Conservation (phyloP, 2,888 invertebrate species). For the Noctuana brunneofusca region DNA sequence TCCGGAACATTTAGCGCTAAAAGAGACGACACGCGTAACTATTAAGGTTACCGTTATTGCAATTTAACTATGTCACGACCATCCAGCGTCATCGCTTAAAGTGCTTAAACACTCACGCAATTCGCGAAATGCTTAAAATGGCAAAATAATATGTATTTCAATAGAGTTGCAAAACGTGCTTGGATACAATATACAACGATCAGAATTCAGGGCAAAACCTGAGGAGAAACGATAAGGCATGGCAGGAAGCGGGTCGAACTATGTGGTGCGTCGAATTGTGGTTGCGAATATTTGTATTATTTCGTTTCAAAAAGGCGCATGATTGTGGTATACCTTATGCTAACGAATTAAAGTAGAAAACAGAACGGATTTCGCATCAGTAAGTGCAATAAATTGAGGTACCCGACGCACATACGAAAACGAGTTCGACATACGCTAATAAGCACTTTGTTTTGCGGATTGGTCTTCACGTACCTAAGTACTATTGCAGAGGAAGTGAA, state of each 20-base stretch:
- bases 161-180: conserved; percentile 39
- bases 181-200: conserved; percentile 38
- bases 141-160: conserved; percentile 18
- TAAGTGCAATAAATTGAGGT: conserved; percentile 21
- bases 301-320: conserved; percentile 1
- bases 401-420: conserved; percentile 28
- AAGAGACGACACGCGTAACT: conserved; percentile 6
- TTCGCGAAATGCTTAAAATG: conserved; percentile 13
- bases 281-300: conserved; percentile 46
- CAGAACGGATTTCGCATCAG: background rate
- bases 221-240: conserved; percentile 55
- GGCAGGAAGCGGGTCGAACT: conserved; percentile 51
- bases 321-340: conserved; percentile 24
- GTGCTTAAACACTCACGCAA: conserved; percentile 15
- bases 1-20: background rate
- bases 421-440: conserved; percentile 40
- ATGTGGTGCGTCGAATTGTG: conserved; percentile 37
- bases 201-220: conserved; percentile 46
- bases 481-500: conserved; percentile 58
- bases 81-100: conserved; percentile 3
- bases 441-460: conserved; percentile 42
- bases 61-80: conserved; percentile 27
- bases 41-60: conserved; percentile 11
- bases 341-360: conserved; percentile 9
- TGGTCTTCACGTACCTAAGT: conserved; percentile 46